These are phyloP conservation scores for Disparrhopalites patrizii DNA, from an alignment of 2,888 invertebrate species.

Conservation along the genomic window DNA sequence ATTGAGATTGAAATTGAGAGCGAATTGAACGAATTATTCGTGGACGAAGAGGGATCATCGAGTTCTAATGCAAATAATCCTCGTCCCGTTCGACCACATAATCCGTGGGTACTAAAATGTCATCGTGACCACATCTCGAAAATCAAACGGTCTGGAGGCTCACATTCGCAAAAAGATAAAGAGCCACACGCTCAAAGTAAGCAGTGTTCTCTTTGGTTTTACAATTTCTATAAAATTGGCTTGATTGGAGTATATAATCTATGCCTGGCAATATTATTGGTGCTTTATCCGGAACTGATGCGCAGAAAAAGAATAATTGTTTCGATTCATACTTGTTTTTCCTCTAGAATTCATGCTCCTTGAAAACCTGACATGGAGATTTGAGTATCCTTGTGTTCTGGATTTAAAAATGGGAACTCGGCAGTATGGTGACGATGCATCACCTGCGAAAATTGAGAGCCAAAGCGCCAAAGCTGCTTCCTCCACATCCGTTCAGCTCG, in stretches of 20 bases:
- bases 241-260: no score
- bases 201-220: no score
- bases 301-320: no score
- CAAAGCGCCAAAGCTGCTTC: conserved; percentile 55
- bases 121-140: conserved; percentile 54
- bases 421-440: conserved; percentile 57
- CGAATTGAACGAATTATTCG: conserved; percentile 49
- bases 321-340: no score
- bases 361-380: conserved; percentile 59
- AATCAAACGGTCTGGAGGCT: conserved; percentile 38
- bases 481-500: conserved; percentile 56
- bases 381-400: conserved; percentile 57
- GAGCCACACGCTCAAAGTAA: conserved; percentile 44
- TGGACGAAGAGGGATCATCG: conserved; percentile 43
- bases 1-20: conserved; percentile 50
- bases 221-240: no score
- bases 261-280: no score
- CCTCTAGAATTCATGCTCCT: conserved; percentile 58
- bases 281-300: background rate
- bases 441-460: conserved; percentile 54
- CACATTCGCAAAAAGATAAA: conserved; percentile 38
- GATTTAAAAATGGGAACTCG: conserved; percentile 59
- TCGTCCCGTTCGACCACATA: conserved; percentile 49
- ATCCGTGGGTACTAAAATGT: conserved; percentile 58
- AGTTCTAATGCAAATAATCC: conserved; percentile 29